phyloP scores from a whole-genome alignment of 2,888 invertebrate genomes.

The Rugalucina vietnamica region DNA sequence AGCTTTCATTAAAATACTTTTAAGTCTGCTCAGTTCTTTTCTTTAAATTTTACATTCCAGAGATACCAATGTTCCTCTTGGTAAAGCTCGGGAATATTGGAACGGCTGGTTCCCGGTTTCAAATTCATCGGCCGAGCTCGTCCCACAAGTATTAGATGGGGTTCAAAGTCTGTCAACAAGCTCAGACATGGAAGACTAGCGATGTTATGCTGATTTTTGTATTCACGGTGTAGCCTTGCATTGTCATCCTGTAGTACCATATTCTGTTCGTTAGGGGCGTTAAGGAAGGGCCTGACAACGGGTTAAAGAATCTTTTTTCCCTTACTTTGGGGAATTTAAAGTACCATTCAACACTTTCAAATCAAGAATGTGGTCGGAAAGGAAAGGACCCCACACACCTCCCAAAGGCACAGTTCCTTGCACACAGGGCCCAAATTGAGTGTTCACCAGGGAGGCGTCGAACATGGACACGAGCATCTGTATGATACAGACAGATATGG shows the following conservation, averaged over 20 bases:
- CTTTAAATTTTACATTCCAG: too few relatives aligned
- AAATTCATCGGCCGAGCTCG: not conserved
- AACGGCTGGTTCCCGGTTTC: not conserved
- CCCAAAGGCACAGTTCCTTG: too few relatives aligned
- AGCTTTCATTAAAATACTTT: too few relatives aligned
- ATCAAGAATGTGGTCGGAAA: not conserved
- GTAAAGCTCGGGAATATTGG: not conserved
- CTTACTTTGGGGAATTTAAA: not conserved
- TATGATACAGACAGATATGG: too few relatives aligned
- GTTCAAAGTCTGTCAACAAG: not conserved
- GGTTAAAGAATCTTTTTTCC: not conserved
- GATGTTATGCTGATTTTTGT: not conserved
- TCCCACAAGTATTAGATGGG: not conserved
- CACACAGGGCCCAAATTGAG: too few relatives aligned
- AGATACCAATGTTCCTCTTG: too few relatives aligned
- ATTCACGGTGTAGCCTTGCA: not conserved
- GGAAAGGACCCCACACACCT: not conserved
- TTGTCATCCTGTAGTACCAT: not conserved
- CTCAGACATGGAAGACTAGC: not conserved
- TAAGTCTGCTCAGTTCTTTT: too few relatives aligned
- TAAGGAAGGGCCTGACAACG: not conserved
- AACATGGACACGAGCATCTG: too few relatives aligned
- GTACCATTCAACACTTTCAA: not conserved
- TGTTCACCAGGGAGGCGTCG: too few relatives aligned
- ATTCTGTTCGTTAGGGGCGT: not conserved